Evolutionary conservation across 2,797 vertebrate genomes (phyloP), one percentile per base, ranked within the genome.

Genomic region (Poeciliopsis turneri): DNA sequence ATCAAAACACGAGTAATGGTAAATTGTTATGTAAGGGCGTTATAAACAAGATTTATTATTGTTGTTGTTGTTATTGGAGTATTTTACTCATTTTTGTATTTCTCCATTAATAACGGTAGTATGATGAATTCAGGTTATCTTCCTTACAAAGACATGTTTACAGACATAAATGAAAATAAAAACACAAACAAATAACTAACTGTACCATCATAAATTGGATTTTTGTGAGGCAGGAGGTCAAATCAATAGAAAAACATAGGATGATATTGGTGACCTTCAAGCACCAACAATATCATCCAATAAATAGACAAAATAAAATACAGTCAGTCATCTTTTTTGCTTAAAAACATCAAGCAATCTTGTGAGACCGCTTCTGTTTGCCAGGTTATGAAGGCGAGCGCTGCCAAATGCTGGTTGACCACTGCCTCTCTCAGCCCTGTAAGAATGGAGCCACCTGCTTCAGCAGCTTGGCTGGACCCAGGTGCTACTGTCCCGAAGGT

Each of bases 401-500:
- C 43, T 99, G 98, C 93, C 96, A 98, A 85, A 92, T 95, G 84
- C 91, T 96, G 93, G 96, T 99, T 15, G 96, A 99, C 90, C 97
- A 98, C 33, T 99, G 98, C 77, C 53, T 94, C 78, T 96, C 97
- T 76, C 94, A 97, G 85, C 97, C 98, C 0, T 99, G 98, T 92
- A 96, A 95, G 83, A 98, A 99, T 0, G 97, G 96, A 93, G 98
- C 97, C 12, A 97, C 96, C 1, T 99, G 98, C 84, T 92, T 94
- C 83, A 98, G 96, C 81, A 96, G 85, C 74, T 82, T 96, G 87
- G 94, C 82, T 3, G 97, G 97, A 45, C 97, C 97, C 90, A 95
- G 93, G 80, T 99, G 98, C 88, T 97, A 96, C 77, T 99, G 98
- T 88, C 93, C 95, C 2, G 97, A 98, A 96, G 98, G 98, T 99